phyloP scores from a whole-genome alignment of 2,113 vertebrate genomes.

The Lycaon pictus region DNA sequence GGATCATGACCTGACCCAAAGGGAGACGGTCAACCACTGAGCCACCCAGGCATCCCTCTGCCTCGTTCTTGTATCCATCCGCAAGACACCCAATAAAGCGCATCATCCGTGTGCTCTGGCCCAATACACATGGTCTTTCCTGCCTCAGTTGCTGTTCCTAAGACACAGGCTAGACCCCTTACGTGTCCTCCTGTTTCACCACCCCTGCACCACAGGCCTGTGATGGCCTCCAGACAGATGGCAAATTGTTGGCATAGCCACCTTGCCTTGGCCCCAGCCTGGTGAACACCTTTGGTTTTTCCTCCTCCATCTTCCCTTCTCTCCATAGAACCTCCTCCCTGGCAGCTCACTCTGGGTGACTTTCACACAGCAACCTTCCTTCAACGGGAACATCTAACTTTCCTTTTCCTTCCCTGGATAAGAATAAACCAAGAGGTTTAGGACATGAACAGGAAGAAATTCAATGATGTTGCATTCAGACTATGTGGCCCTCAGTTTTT shows the following conservation, averaged over 20 bases:
- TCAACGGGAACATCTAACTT: background rate
- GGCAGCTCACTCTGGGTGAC: background rate
- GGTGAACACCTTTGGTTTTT: background rate
- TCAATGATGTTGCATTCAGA: background rate
- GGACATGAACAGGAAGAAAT: background rate
- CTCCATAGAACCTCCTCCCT: background rate
- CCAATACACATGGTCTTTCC: background rate
- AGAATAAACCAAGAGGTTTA: background rate
- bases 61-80: background rate
- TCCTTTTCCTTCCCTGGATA: background rate
- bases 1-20: too few relatives aligned
- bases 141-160: background rate
- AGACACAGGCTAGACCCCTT: background rate
- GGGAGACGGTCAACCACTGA: too few relatives aligned
- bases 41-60: background rate
- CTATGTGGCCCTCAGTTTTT: rapidly evolving
- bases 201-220: background rate
- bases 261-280: background rate
- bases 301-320: background rate
- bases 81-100: rapidly evolving
- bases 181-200: background rate
- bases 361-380: background rate
- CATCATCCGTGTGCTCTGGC: background rate
- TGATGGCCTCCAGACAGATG: background rate
- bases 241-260: background rate